phyloP scores from a whole-genome alignment of 2,797 vertebrate species.

The Pangasius djambal region DNA sequence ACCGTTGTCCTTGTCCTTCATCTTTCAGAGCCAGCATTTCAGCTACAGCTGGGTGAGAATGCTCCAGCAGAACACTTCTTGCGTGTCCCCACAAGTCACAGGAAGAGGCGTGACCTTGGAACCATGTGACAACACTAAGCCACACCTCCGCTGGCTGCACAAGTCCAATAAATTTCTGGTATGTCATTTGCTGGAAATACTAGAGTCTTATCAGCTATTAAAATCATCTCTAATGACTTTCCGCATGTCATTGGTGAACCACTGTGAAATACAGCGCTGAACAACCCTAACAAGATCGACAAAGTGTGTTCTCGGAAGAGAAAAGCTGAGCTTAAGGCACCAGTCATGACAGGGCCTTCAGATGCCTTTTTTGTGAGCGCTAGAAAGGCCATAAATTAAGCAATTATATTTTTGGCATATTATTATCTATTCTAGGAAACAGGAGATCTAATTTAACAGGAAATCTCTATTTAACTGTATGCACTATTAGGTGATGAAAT shows the following conservation, averaged over 20 bases:
- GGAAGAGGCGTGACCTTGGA: conserved; percentile 63
- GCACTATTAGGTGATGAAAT: neutral
- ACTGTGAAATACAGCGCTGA: neutral
- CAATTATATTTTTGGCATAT: neutral
- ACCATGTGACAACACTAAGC: conserved; percentile 74
- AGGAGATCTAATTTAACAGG: too few species aligned
- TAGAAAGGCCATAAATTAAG: neutral
- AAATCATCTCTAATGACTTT: neutral
- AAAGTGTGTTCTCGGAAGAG: neutral
- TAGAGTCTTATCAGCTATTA: neutral
- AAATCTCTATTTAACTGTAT: too few species aligned
- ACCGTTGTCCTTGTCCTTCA: neutral
- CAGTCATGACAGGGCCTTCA: neutral
- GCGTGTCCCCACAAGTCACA: conserved; percentile 65
- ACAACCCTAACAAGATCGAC: neutral
- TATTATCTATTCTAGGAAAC: neutral
- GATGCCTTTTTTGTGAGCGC: neutral
- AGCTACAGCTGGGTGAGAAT: conserved; percentile 91
- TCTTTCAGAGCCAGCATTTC: conserved; percentile 81
- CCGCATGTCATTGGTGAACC: too few species aligned
- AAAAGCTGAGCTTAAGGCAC: neutral
- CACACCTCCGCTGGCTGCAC: conserved; percentile 82
- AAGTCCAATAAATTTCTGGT: conserved; percentile 79
- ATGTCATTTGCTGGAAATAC: conserved; percentile 64
- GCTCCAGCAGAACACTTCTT: conserved; percentile 80